Conservation (phyloP, 2,888 invertebrate genomes). For the Agriotes lineatus region DNA sequence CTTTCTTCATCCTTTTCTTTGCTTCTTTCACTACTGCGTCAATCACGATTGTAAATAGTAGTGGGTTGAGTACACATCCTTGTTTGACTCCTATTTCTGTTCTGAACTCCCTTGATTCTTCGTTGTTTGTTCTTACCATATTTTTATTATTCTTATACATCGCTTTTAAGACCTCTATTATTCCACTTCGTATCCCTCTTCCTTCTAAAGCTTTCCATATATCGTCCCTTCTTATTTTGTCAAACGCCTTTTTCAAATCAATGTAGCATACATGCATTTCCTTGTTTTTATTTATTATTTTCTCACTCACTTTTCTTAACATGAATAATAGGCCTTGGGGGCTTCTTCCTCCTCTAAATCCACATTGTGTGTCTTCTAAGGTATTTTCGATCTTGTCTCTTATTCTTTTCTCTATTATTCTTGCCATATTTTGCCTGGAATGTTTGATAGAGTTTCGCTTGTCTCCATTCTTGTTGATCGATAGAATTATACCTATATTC, state of each 20-base stretch:
- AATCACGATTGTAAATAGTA: background rate
- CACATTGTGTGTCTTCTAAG: background rate
- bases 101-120: background rate
- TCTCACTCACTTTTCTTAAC: no score
- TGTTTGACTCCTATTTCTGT: background rate
- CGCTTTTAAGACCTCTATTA: background rate
- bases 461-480: no score
- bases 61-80: background rate
- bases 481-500: no score
- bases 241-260: no score
- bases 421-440: no score
- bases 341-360: background rate
- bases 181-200: no score
- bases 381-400: no score
- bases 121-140: background rate
- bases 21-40: background rate
- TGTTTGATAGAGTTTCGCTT: background rate
- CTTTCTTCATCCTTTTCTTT: background rate
- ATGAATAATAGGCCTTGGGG: no score
- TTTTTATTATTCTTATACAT: background rate
- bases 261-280: no score
- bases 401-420: no score
- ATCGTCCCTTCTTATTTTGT: no score
- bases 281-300: no score
- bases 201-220: background rate